Conservation (phyloP, 2,888 invertebrate species). For the Phragmatobia fuliginosa region DNA sequence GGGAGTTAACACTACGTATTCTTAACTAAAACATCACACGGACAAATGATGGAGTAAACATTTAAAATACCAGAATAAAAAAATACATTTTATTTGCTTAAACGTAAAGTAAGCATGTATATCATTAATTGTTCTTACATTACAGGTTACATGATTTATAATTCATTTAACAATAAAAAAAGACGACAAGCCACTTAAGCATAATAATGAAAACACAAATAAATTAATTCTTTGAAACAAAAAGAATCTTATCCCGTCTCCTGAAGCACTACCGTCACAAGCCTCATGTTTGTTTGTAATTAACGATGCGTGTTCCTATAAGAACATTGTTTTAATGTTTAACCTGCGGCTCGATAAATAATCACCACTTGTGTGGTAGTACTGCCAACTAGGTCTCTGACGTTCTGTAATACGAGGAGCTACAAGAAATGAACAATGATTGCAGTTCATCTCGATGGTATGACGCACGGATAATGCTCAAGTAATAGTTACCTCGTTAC, state of each 20-base stretch:
- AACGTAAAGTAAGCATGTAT: not conserved
- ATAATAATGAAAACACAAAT: slow-evolving; percentile 8
- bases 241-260: slow-evolving; percentile 36
- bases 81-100: not conserved
- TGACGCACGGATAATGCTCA: slow-evolving; percentile 17
- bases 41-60: not conserved
- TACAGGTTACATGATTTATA: not conserved
- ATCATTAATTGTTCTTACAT: not conserved
- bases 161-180: not conserved
- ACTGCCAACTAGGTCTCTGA: slow-evolving; percentile 40
- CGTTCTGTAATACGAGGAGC: slow-evolving; percentile 51
- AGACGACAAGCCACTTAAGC: not conserved
- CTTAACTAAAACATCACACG: too few relatives aligned
- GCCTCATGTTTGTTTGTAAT: slow-evolving; percentile 79
- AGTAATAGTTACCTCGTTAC: slow-evolving; percentile 6
- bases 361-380: slow-evolving; percentile 75
- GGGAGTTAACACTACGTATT: too few relatives aligned
- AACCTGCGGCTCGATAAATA: slow-evolving; percentile 70
- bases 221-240: slow-evolving; percentile 8
- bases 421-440: slow-evolving; percentile 50
- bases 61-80: not conserved
- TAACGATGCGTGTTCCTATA: slow-evolving; percentile 78
- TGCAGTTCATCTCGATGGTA: slow-evolving; percentile 17
- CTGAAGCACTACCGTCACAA: slow-evolving; percentile 59
- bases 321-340: slow-evolving; percentile 75